Conservation (phyloP, 2,888 invertebrate species). For the Platycheirus albimanus region DNA sequence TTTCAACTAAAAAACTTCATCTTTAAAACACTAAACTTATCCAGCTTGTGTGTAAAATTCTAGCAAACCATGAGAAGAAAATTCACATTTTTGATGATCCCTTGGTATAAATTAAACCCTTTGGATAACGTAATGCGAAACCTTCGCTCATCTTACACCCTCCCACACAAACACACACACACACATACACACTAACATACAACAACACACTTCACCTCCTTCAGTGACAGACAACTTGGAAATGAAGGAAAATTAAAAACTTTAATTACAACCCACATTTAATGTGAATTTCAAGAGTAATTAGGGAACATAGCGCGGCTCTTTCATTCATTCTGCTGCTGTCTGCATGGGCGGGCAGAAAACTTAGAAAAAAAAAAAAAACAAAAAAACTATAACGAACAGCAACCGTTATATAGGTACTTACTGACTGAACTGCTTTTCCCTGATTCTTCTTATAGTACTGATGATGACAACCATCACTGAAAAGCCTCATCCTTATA, state of each 20-base stretch:
- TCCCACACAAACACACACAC: neutral
- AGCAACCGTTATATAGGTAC: constrained; percentile 67
- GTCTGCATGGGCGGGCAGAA: constrained; percentile 34
- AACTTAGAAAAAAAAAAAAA: constrained; percentile 3
- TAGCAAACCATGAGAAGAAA: constrained; percentile 11
- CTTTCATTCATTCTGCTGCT: constrained; percentile 53
- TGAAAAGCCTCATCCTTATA: constrained; percentile 44
- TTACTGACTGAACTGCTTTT: constrained; percentile 46
- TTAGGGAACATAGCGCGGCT: constrained; percentile 73
- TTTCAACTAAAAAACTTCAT: too few relatives aligned
- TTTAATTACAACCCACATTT: constrained; percentile 75
- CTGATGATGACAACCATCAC: constrained; percentile 32
- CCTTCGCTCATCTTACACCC: neutral
- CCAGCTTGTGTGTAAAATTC: neutral
- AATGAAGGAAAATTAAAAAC: constrained; percentile 71
- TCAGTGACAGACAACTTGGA: constrained; percentile 69
- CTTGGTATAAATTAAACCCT: constrained; percentile 27
- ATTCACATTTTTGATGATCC: constrained; percentile 35
- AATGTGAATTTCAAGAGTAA: constrained; percentile 75
- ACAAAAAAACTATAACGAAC: constrained; percentile 42
- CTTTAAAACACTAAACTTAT: neutral
- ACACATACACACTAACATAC: neutral
- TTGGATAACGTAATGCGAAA: constrained; percentile 11
- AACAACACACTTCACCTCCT: constrained; percentile 39
- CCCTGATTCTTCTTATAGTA: constrained; percentile 5